Evolutionary conservation across 2,797 vertebrate genomes (phyloP), one percentile per base, ranked within the genome.

Genomic region (Anomalospiza imberbis): DNA sequence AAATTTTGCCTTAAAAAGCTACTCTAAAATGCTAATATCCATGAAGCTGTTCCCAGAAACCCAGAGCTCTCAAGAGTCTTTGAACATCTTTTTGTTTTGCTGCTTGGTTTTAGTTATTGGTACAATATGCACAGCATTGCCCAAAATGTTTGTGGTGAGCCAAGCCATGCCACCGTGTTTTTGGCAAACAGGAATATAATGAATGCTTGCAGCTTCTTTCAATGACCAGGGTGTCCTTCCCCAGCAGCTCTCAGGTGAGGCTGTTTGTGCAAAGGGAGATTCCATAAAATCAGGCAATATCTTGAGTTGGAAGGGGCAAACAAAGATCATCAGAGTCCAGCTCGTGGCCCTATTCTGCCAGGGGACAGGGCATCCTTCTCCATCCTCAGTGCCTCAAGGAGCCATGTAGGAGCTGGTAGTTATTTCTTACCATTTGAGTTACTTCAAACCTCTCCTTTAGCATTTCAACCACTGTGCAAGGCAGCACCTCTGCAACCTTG

Each of bases 161-260:
- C 85, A 84, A 93, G 73, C 70, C 79, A 8, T 28, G 25, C 12
- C 21, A 5, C 10, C 17, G 4, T 44, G 45, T 1, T 86, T 92
- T 87, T 78, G 73, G 44, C 73, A 65, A 81, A 36, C 38, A 54
- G 38, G 54, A 47, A 4, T 6, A 17, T 47, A 65, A 34, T 40
- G 42, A 45, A 29, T 51, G n/a, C 31, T 81, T 85, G 31, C 42
- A 75, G 75, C 34, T 47, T 54, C 50, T 73, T 85, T 50, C 58
- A 61, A 2, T 58, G 67, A 24, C 36, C 0, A 0, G 3, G 29
- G 28, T 6, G 2, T 77, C 83, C 32, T 71, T 88, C 62, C 55
- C 53, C 65, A 74, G 78, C 16, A 90, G 71, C 36, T 38, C 40
- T 38, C 25, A 18, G 48, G 55, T n/a, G 42, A 45, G 16, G 47